phyloP scores from a whole-genome alignment of 2,113 vertebrate genomes.

The Paraplagusia blochii region DNA sequence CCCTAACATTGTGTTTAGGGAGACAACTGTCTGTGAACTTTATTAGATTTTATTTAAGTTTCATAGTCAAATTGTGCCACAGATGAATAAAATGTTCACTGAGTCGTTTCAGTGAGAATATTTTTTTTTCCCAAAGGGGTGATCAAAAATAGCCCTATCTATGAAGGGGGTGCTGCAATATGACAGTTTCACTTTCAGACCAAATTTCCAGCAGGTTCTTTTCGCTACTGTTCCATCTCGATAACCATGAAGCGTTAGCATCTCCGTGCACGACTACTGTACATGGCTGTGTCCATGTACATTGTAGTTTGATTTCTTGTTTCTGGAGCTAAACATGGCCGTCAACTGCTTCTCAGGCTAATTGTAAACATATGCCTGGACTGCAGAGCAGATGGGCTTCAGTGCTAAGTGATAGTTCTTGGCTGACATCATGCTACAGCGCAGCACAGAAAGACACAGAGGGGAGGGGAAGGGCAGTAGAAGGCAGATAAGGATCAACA shows the following conservation, averaged over 20 bases:
- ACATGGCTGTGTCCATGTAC: conserved; percentile 22
- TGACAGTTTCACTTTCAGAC: background rate
- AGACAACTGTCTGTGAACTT: too few relatives aligned
- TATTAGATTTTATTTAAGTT: too few relatives aligned
- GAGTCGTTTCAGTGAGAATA: too few relatives aligned
- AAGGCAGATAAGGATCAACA: conserved; percentile 41
- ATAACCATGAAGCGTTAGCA: conserved; percentile 4
- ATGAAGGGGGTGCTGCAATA: background rate
- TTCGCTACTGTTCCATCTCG: background rate
- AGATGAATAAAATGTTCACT: too few relatives aligned
- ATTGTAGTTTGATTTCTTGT: conserved; percentile 51
- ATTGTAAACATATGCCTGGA: conserved; percentile 65
- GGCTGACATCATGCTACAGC: conserved; percentile 69
- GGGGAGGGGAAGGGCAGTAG: conserved; percentile 28
- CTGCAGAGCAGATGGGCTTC: conserved; percentile 68
- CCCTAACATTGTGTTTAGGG: too few relatives aligned
- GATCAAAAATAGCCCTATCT: too few relatives aligned
- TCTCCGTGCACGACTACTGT: background rate
- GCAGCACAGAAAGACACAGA: conserved; percentile 34
- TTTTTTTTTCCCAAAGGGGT: too few relatives aligned
- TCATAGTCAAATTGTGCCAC: too few relatives aligned
- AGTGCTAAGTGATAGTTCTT: conserved; percentile 66
- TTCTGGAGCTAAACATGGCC: conserved; percentile 57
- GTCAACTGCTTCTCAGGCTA: conserved; percentile 65
- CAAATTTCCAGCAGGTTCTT: background rate